These are phyloP conservation scores for Sogatella furcifera DNA, from an alignment of 1,140 invertebrate species.

Conservation along the genomic window DNA sequence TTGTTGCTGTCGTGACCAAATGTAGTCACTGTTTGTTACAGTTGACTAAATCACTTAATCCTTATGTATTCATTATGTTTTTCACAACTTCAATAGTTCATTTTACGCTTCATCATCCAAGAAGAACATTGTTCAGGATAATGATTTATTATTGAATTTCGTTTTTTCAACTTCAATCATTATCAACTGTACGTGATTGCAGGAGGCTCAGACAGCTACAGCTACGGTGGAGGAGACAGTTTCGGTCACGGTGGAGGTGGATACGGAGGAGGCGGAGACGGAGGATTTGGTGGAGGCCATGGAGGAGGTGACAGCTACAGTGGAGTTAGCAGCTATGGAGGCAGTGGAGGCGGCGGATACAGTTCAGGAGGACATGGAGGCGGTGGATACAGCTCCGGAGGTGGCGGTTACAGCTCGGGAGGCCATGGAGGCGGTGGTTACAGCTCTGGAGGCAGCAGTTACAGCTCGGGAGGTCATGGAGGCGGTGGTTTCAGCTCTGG, in stretches of 20 bases:
- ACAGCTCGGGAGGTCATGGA: not conserved
- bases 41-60: too few species aligned
- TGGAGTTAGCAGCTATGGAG: not conserved
- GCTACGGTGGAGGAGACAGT: slow-evolving; percentile 20
- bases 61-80: too few species aligned
- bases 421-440: slow-evolving; percentile 4
- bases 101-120: too few species aligned
- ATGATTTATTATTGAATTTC: too few species aligned
- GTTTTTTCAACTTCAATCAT: not conserved
- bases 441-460: not conserved
- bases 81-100: too few species aligned
- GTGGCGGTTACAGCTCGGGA: not conserved
- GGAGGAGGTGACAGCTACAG: slow-evolving; percentile 5
- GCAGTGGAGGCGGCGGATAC: not conserved
- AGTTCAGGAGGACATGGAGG: not conserved
- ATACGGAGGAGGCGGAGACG: not conserved
- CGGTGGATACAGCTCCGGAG: not conserved
- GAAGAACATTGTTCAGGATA: too few species aligned
- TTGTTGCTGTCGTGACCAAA: too few species aligned
- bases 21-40: too few species aligned
- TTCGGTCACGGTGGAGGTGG: slow-evolving; percentile 4
- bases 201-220: slow-evolving; percentile 7
- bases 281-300: not conserved
- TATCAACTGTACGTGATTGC: not conserved
- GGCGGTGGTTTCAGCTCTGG: not conserved